Conservation (phyloP, 2,888 invertebrate species). For the Limnephilus marmoratus region DNA sequence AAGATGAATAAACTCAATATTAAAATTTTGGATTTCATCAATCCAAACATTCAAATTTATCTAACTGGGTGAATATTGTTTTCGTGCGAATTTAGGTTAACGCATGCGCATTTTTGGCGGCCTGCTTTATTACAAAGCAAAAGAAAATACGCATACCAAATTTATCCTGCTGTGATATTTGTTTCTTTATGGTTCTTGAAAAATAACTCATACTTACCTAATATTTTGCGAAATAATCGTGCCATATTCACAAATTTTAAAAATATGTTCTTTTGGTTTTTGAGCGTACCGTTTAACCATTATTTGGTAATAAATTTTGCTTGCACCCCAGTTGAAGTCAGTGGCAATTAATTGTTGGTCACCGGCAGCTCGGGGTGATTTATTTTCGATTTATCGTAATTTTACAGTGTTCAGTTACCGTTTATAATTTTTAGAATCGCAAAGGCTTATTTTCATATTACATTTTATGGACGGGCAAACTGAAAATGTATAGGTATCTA, state of each 20-base stretch:
- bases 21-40: background rate
- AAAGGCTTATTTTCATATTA: no score
- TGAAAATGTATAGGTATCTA: background rate
- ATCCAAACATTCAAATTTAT: background rate
- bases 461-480: no score
- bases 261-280: background rate
- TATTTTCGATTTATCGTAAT: background rate
- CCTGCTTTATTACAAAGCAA: background rate
- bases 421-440: no score
- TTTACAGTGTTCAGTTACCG: background rate
- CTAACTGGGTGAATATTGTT: background rate
- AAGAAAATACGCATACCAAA: background rate
- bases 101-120: constrained; percentile 56
- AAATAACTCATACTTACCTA: background rate
- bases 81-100: constrained; percentile 58
- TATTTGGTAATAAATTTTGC: background rate
- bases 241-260: background rate
- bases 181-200: background rate
- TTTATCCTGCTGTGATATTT: background rate
- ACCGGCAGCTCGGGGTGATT: background rate
- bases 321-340: background rate
- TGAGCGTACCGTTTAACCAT: background rate
- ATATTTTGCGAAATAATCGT: background rate
- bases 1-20: background rate
- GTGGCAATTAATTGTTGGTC: background rate